Conservation (phyloP, 2,888 invertebrate genomes). For the Cantharis rufa region DNA sequence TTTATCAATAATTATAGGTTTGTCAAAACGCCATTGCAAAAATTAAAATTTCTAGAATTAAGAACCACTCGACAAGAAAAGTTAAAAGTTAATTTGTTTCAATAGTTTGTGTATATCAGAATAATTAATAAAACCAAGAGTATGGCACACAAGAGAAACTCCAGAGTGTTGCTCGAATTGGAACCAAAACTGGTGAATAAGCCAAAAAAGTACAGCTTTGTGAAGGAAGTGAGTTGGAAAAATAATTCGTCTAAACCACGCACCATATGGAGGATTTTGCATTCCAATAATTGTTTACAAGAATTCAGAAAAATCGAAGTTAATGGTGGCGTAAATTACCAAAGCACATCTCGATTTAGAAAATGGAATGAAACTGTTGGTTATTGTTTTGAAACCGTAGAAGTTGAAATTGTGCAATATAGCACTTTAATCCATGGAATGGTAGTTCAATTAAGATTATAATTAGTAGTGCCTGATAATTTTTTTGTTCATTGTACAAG, state of each 20-base stretch:
- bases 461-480: neutral
- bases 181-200: neutral
- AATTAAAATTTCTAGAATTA: neutral
- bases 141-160: neutral
- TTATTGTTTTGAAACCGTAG: neutral
- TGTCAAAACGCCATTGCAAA: neutral
- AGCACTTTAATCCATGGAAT: neutral
- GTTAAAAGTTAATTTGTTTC: neutral
- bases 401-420: neutral
- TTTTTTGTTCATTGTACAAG: neutral
- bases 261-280: neutral
- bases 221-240: neutral
- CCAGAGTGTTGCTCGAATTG: neutral
- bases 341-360: neutral
- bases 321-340: neutral
- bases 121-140: neutral
- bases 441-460: neutral
- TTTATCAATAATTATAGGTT: neutral
- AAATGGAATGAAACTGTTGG: neutral
- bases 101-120: neutral
- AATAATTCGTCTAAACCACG: neutral
- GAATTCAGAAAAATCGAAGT: neutral
- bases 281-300: neutral
- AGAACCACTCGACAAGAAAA: neutral
- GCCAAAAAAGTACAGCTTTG: neutral